These are phyloP conservation scores for Perca fluviatilis DNA, from an alignment of 2,113 vertebrate species.

Conservation along the genomic window DNA sequence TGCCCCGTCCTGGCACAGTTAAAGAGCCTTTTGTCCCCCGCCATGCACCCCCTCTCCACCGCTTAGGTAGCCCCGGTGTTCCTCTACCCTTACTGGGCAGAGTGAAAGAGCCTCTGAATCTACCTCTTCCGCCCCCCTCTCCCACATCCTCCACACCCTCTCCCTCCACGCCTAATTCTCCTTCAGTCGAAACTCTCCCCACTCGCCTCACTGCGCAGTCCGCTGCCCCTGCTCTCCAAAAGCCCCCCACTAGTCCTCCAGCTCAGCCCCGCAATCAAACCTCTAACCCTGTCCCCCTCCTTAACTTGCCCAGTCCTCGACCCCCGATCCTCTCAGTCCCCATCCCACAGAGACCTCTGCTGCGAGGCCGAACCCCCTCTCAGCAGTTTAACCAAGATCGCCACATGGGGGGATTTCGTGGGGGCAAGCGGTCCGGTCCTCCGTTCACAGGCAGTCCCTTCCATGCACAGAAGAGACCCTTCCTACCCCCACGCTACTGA, in stretches of 20 bases:
- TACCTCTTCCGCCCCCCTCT: slow-evolving; percentile 68
- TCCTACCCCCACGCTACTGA: slow-evolving; percentile 95
- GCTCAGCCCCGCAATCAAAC: slow-evolving; percentile 63
- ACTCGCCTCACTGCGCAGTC: slow-evolving; percentile 40
- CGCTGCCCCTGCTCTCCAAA: slow-evolving; percentile 48
- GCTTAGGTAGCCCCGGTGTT: slow-evolving; percentile 75
- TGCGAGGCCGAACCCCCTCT: slow-evolving; percentile 74
- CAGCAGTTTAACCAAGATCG: slow-evolving; percentile 86
- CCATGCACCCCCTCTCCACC: slow-evolving; percentile 83
- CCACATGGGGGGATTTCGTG: slow-evolving; percentile 82
- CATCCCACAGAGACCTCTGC: slow-evolving; percentile 84
- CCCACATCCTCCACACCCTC: slow-evolving; percentile 74
- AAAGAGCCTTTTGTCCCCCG: slow-evolving; percentile 89
- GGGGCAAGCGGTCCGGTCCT: slow-evolving; percentile 88
- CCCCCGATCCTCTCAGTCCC: slow-evolving; percentile 82
- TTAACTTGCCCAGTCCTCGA: slow-evolving; percentile 81
- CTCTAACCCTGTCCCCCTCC: slow-evolving; percentile 69
- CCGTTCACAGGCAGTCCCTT: slow-evolving; percentile 87
- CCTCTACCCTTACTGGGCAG: slow-evolving; percentile 83
- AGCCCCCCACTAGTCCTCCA: slow-evolving; percentile 67
- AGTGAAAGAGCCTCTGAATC: slow-evolving; percentile 82
- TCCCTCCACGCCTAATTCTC: slow-evolving; percentile 70
- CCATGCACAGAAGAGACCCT: slow-evolving; percentile 93
- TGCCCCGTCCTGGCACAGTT: slow-evolving; percentile 87
- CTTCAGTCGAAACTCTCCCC: slow-evolving; percentile 73